These are phyloP conservation scores for Spheniscus mendiculus DNA, from an alignment of 2,113 vertebrate genomes.

Conservation along the genomic window DNA sequence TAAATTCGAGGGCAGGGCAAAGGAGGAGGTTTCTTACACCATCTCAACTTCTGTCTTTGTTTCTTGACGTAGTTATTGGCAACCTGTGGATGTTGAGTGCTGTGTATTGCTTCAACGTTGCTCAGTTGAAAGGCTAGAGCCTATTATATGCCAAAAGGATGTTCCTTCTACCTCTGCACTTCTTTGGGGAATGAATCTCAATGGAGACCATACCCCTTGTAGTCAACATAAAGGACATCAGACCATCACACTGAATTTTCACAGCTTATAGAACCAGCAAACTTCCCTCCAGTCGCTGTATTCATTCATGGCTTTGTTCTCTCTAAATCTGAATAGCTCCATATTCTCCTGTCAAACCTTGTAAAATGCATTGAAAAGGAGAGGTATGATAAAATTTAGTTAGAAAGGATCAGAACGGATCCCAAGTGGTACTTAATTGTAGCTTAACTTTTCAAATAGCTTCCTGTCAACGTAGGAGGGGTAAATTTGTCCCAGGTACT, in stretches of 20 bases:
- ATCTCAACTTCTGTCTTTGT: background rate
- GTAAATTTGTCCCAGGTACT: conserved; percentile 19
- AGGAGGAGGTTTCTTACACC: background rate
- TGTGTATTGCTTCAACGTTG: background rate
- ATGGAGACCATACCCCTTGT: accelerated
- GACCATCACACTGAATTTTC: background rate
- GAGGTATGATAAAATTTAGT: background rate
- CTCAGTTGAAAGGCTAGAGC: background rate
- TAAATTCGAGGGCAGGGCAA: background rate
- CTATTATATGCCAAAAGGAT: background rate
- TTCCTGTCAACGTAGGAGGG: background rate
- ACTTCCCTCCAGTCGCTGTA: background rate
- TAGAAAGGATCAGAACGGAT: background rate
- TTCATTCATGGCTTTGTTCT: background rate
- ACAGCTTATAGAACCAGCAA: background rate
- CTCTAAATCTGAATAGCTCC: background rate
- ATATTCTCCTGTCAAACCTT: background rate
- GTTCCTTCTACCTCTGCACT: background rate
- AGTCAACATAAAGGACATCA: background rate
- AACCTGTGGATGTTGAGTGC: background rate
- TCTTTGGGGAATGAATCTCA: background rate
- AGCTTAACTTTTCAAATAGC: background rate
- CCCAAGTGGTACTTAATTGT: conserved; percentile 19
- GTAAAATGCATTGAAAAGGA: background rate
- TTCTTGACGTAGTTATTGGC: background rate